Percentiles rank a stretch among this genome's conserved stretches.
Evolutionary conservation across 2,113 vertebrate species (phyloP).

Genomic region (Capricornis sumatraensis): DNA sequence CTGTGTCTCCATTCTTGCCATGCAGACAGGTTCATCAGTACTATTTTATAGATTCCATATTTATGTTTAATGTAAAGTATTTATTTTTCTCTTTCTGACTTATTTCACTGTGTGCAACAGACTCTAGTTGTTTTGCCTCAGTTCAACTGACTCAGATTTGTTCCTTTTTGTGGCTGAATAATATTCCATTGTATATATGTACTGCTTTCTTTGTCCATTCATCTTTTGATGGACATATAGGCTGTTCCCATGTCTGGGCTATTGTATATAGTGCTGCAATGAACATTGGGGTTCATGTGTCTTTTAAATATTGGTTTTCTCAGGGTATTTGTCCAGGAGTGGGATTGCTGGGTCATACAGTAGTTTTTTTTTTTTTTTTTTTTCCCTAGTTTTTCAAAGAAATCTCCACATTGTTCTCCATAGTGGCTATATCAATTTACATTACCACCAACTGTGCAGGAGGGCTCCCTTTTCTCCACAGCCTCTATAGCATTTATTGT

Average conservation of each 20-base stretch:
- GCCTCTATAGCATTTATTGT: neutral
- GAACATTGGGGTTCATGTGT: neutral
- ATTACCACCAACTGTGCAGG: neutral
- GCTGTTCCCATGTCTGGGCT: rapidly evolving
- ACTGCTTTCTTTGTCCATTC: neutral
- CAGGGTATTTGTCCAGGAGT: neutral
- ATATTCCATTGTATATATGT: neutral
- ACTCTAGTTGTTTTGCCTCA: neutral
- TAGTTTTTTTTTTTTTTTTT: neutral
- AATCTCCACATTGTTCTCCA: neutral
- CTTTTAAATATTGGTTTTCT: neutral
- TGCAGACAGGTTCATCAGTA: neutral
- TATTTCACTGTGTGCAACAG: neutral
- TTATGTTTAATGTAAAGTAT: neutral
- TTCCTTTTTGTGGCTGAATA: neutral
- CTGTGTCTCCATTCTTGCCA: neutral
- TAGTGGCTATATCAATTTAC: neutral
- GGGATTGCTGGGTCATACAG: neutral
- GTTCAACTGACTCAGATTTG: neutral
- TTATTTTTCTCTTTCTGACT: neutral
- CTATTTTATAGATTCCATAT: neutral
- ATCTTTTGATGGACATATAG: neutral
- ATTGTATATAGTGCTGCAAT: neutral
- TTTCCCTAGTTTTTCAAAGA: neutral
- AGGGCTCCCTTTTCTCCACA: neutral